Percentiles rank a stretch among this genome's conserved stretches.
Conservation (phyloP, 2,113 vertebrate genomes). For the Gallinago media region DNA sequence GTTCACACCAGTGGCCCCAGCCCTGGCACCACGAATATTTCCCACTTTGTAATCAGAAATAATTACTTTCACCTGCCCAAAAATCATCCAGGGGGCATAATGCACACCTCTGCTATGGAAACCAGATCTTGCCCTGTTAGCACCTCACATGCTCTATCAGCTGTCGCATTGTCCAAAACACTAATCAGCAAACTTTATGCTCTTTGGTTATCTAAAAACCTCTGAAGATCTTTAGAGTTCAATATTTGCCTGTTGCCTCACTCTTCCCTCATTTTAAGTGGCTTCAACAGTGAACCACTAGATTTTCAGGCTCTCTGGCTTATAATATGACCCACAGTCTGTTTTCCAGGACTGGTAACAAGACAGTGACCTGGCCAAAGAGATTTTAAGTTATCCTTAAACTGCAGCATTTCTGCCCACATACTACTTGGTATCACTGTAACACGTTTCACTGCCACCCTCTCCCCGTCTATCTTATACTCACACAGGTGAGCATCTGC, state of each 20-base stretch:
- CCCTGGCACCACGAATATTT: neutral
- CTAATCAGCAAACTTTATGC: neutral
- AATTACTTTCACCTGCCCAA: neutral
- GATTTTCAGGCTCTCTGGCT: neutral
- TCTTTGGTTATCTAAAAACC: neutral
- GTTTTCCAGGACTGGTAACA: neutral
- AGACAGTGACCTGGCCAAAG: neutral
- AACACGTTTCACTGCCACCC: neutral
- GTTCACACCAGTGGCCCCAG: neutral
- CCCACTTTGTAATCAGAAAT: neutral
- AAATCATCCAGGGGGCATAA: neutral
- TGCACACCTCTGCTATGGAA: neutral
- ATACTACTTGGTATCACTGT: neutral
- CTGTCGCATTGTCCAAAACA: neutral
- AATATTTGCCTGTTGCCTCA: neutral
- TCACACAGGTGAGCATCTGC: rapidly evolving
- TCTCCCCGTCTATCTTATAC: neutral
- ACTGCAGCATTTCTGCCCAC: neutral
- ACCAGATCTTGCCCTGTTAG: neutral
- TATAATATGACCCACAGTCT: too few relatives aligned
- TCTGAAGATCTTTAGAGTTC: neutral
- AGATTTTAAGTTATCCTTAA: neutral
- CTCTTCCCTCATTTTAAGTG: neutral
- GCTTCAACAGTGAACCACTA: neutral
- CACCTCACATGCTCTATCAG: rapidly evolving